Evolutionary conservation across 2,888 invertebrate genomes (phyloP), one percentile per base, ranked within the genome.

Genomic region (Lithophane semibrunnea): DNA sequence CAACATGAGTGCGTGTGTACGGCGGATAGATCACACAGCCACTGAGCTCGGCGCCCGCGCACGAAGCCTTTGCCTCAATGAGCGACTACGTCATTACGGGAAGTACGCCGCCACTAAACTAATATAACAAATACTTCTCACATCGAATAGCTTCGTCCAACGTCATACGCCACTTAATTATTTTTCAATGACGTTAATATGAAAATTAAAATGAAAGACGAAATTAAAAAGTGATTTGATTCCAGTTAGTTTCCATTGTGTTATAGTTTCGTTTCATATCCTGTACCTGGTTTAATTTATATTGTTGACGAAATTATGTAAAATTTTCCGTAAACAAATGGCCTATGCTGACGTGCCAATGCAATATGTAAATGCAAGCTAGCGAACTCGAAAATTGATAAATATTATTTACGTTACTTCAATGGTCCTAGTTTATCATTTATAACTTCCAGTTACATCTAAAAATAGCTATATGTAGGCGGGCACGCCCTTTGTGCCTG

Each of bases 1-100:
- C 92, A 90, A 91, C 93, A 93, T 94, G 92, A 91, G 94, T 93
- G 96, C 96, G 96, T 96, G 95, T 96, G 94, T 93, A 92, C 95
- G 88, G 92, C 94, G 93, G 92, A 95, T 96, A 96, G 96, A 94
- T 94, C 96, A 96, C 96, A 92, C 92, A 86, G 92, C 91, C 94
- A 96, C 96, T 96, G 96, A 96, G 95, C 94, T 85, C 89, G 73
- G 93, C 92, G 94, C 88, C 86, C 88, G 94, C 95, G 93, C 93
- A 91, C 91, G 88, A 90, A 91, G 93, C 89, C 94, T 94, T 93
- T 92, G 93, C 90, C 93, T 96, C 93, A 95, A 96, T 95, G 95
- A 90, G 92, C 88, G 93, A 88, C 92, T 93, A 93, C 96, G 96
- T 96, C 96, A 96, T 90, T 90, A 91, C 94, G 96, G 96, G 95